phyloP scores from a whole-genome alignment of 2,888 invertebrate species.

The Dinocampus coccinellae region DNA sequence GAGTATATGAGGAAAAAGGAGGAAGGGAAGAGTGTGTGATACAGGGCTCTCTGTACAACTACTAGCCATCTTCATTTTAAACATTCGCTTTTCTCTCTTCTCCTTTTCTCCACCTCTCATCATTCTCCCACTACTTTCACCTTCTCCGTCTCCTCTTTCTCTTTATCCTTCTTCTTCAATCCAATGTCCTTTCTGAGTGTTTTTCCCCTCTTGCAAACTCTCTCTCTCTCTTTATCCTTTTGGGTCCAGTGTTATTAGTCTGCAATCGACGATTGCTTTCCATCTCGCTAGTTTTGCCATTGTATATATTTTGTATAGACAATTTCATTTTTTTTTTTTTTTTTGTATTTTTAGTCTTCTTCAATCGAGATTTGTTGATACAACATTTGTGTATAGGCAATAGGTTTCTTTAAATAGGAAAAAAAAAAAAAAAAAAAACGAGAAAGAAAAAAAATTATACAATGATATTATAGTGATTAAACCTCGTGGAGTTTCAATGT shows the following conservation, averaged over 20 bases:
- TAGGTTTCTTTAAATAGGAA: no score
- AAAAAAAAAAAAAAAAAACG: no score
- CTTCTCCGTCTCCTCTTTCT: conserved; percentile 48
- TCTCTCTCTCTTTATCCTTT: no score
- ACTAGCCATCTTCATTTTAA: conserved; percentile 72
- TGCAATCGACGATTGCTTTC: conserved; percentile 55
- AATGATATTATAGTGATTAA: background rate
- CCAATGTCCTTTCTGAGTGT: conserved; percentile 28
- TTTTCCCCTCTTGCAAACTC: conserved; percentile 49
- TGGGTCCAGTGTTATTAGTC: conserved; percentile 59
- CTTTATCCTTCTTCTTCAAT: no score
- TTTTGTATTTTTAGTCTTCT: no score
- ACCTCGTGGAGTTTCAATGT: background rate
- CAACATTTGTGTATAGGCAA: background rate
- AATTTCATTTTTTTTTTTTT: background rate
- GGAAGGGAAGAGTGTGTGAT: conserved; percentile 40
- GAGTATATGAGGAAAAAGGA: no score
- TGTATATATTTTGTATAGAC: conserved; percentile 1
- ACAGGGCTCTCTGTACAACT: conserved; percentile 62
- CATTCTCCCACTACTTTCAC: conserved; percentile 35
- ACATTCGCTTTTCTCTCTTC: conserved; percentile 65
- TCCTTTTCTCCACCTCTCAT: conserved; percentile 40
- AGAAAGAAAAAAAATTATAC: background rate
- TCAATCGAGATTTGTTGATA: no score
- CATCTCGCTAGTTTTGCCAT: conserved; percentile 29